These are phyloP conservation scores for Bombus ignitus DNA, from an alignment of 1,140 invertebrate genomes.

Conservation along the genomic window DNA sequence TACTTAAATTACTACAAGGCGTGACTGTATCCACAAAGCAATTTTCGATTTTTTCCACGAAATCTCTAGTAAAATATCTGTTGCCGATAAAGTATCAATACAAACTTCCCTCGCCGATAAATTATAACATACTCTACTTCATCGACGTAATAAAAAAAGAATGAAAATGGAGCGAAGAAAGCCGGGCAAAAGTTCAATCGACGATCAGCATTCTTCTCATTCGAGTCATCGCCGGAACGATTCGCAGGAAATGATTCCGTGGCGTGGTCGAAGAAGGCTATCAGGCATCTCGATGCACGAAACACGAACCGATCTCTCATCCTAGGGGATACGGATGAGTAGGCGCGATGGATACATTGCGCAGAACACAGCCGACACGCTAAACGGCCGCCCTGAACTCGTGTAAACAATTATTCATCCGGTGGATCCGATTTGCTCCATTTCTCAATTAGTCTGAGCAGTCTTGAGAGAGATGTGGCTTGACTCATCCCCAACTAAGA, in stretches of 20 bases:
- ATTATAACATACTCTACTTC: neutral
- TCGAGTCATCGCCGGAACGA: constrained; percentile 38
- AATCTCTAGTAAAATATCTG: too few species aligned
- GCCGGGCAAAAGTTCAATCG: neutral
- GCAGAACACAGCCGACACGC: constrained; percentile 58
- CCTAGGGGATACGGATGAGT: constrained; percentile 63
- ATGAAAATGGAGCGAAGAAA: neutral
- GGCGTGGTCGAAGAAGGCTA: constrained; percentile 44
- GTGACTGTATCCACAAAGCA: too few species aligned
- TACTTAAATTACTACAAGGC: too few species aligned
- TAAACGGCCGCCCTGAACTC: constrained; percentile 56
- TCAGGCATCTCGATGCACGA: constrained; percentile 50
- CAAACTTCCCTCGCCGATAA: neutral
- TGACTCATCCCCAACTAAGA: constrained; percentile 33
- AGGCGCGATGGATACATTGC: constrained; percentile 66
- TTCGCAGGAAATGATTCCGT: constrained; percentile 21
- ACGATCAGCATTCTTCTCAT: neutral
- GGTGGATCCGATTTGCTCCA: constrained; percentile 49
- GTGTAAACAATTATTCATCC: constrained; percentile 69
- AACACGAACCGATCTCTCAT: constrained; percentile 50
- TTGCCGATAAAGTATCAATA: too few species aligned
- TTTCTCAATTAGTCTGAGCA: constrained; percentile 46
- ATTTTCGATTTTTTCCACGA: too few species aligned
- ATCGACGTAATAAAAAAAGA: neutral
- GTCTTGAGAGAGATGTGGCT: constrained; percentile 10